Base-by-base conservation (phyloP, 2,888 invertebrate species). In the Noctua janthe region DNA sequence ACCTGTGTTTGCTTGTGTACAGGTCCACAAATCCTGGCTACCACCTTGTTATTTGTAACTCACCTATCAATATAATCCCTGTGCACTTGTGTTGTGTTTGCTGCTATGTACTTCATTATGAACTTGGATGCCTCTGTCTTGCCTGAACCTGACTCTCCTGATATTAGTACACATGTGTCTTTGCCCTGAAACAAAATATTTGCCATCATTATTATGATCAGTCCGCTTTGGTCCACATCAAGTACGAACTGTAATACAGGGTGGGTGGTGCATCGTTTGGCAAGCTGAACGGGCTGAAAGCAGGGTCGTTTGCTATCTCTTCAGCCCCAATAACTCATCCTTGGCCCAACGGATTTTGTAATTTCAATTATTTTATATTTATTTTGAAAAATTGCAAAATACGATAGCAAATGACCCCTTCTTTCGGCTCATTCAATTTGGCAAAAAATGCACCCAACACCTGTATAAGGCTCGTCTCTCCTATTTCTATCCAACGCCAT, bases 51-150 rank as follows among this genome's bases (percentile, higher is more conserved):
- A 1, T 11, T 35, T 11, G 0, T 2, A 49, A 78, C 92, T 93
- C 91, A 99, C 99, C 99, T 98, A 97, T 99, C 99, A 83, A 99
- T 99, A 81, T 97, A 97, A 95, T 99, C 99, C 94, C 98, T 98
- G 94, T 99, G 99, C 80, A 98, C 98, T 91, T 98, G 97, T 96
- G 99, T 99, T 47, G 99, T 99, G 84, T 99, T 99, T 6, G 99
- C 99, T 0, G 99, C 99, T 88, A 99, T 99, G 93, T 99, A 99
- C 93, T 99, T 99, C 99, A 99, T 99, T 89, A 99, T 99, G 93
- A 99, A 99, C 97, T 99, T 99, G 81, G 99, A 99, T 0, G 99
- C 99, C 95, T 99, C 99, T 11, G 99, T 99, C 97, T 99, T 99
- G 59, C 99, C 99, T 43, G 99, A 98, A 3, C 99, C 99, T 1